phyloP scores from a whole-genome alignment of 2,113 vertebrate genomes.

The Lepidothrix coronata region DNA sequence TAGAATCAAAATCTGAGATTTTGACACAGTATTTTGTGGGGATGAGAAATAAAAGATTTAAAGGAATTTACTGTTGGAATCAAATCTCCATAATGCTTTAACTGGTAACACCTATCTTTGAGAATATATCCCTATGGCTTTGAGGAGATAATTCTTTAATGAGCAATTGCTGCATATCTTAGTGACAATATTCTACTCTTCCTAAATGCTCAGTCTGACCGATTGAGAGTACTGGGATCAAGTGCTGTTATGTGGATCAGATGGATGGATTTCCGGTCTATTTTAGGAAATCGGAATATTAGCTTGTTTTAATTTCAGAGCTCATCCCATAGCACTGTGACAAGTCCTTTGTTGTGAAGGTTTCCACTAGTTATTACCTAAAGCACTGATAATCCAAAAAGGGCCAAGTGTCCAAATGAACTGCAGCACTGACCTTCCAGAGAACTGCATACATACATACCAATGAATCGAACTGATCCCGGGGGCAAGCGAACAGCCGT shows the following conservation, averaged over 20 bases:
- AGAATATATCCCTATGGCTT: background rate
- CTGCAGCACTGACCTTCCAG: background rate
- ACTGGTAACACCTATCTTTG: background rate
- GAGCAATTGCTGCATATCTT: background rate
- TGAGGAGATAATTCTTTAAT: background rate
- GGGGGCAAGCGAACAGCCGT: slow-evolving; percentile 89
- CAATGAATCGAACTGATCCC: slow-evolving; percentile 94
- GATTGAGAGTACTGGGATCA: background rate
- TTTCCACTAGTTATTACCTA: background rate
- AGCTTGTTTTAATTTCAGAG: background rate
- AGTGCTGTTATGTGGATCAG: background rate
- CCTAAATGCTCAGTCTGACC: background rate
- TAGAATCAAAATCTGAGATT: background rate
- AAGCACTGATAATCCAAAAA: background rate
- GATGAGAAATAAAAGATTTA: background rate
- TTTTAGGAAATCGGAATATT: background rate
- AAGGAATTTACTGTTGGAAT: background rate
- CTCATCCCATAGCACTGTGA: background rate
- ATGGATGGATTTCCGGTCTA: background rate
- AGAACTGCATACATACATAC: slow-evolving; percentile 73
- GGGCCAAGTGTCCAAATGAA: background rate
- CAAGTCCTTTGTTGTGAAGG: background rate
- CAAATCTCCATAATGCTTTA: background rate
- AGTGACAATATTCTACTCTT: background rate
- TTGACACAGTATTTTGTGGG: background rate